Evolutionary conservation across 2,797 vertebrate species (phyloP), one percentile per base, ranked within the genome.

Genomic region (Eremophila alpestris): DNA sequence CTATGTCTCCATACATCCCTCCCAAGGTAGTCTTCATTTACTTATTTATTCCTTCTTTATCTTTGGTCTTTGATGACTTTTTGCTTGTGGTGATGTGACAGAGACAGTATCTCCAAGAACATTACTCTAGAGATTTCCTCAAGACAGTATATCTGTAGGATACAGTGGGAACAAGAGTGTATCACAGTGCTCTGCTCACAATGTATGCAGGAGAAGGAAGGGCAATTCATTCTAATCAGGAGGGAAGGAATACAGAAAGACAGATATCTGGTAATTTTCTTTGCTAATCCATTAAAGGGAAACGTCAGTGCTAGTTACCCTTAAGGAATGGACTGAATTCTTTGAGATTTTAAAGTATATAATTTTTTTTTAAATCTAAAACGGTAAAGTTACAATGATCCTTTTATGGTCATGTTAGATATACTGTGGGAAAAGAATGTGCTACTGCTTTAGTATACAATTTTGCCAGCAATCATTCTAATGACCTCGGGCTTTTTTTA

Each of bases 391-490:
- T 94, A 79, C 26, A 90, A 89, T 93, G 96, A 96, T 96, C 59
- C 67, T 97, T 90, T 94, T 83, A 76, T 90, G 85, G 64, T 89
- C 93, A 63, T 83, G 70, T 91, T 84, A 89, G 83, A 84, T 89
- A 91, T 81, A 46, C 64, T 93, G 49, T 38, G 10, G 71, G 71
- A 96, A 60, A 45, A 95, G 77, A 94, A 94, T 75, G 16, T 91
- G 51, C 51, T 75, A 32, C 63, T 96, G n/a, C 79, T 91, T 95
- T 86, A 81, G 27, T 63, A 46, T 71, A 73, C 52, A 94, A 67
- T 92, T 97, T 97, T 95, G 43, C 60, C 40, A 95, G 51, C 67
- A 93, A 91, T 94, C 41, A 81, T 93, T 96, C 93, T 85, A 95
- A 80, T 93, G 94, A 67, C 83, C 75, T 78, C 92, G 83, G 76